Evolutionary conservation across 2,113 vertebrate genomes (phyloP).

Genomic region (Heterotilapia buettikoferi): DNA sequence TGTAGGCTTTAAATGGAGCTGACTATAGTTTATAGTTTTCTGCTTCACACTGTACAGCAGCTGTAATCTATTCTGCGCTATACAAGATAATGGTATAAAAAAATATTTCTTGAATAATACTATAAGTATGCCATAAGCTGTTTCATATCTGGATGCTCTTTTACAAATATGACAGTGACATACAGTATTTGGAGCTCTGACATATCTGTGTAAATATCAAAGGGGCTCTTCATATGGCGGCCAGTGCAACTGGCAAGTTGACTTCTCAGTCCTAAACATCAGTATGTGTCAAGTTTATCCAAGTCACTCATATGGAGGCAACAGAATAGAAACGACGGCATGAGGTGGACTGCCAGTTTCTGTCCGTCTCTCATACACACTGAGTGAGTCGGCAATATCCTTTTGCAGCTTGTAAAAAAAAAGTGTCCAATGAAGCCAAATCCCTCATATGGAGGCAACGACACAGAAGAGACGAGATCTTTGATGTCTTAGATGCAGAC

Average conservation of each 20-base stretch:
- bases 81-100: not conserved
- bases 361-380: not conserved
- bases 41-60: not conserved
- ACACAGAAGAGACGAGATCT: constrained; percentile 27
- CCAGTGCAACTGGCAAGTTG: constrained; percentile 32
- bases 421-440: constrained; percentile 9
- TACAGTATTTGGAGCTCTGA: not conserved
- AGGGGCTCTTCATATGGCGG: constrained; percentile 41
- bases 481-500: constrained; percentile 56
- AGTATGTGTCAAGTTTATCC: constrained; percentile 21
- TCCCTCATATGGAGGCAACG: constrained; percentile 50
- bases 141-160: not conserved
- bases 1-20: not conserved
- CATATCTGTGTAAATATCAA: constrained; percentile 35
- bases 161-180: constrained; percentile 4
- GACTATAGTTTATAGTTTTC: not conserved
- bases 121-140: not conserved
- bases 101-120: not conserved
- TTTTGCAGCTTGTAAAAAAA: not conserved
- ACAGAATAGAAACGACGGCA: not conserved
- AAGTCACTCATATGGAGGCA: constrained; percentile 42
- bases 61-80: not conserved
- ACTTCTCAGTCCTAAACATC: not conserved
- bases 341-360: not conserved
- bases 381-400: not conserved